Evolutionary conservation across 2,797 vertebrate genomes (phyloP), one percentile per base, ranked within the genome.

Genomic region (Spea hammondii): DNA sequence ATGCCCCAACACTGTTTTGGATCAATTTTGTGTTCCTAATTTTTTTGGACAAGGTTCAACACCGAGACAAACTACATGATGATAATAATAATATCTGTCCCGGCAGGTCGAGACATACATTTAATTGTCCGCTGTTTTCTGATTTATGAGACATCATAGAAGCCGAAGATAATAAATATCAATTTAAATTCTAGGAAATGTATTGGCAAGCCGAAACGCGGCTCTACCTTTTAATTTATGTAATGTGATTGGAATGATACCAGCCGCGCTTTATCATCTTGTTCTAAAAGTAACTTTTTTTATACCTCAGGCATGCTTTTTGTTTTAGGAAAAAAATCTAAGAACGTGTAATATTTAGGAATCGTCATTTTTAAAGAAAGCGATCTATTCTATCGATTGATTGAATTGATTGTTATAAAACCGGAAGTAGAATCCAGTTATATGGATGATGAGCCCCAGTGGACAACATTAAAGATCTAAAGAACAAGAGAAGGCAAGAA

Each of bases 121-220:
- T 57, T 57, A 11, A 57, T 57, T 57, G 32, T 32, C 32, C 32
- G 32, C 32, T 2, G 32, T 32, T 57, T 57, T 57, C 8, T 57
- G 9, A 57, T 57, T 57, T 13, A 57, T 57, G 55, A 11, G 11
- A 57, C 60, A 64, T 64, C 60, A 64, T n/a, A 64, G n/a, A 64
- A 64, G n/a, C 10, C 60, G 32, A 64, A 11, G 12, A 57, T 5
- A 6, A 13, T 5, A 57, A 13, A 57, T 13, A 64, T 17, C 17
- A 17, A 64, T 64, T 10, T 64, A 4, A 64, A 44, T 65, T 78
- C 70, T 59, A 57, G 46, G 69, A 51, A 72, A 65, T 55, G 48
- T 32, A 65, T 10, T 10, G 45, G 70, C 11, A 72, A 78, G 71
- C 65, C 14, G 32, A 66, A 47, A 72, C 51, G 72, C 77, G 67